A percentile compares a stretch with the other conserved stretches of the same genome.
Conservation (phyloP, 2,113 vertebrate genomes). For the Colinus virginianus region DNA sequence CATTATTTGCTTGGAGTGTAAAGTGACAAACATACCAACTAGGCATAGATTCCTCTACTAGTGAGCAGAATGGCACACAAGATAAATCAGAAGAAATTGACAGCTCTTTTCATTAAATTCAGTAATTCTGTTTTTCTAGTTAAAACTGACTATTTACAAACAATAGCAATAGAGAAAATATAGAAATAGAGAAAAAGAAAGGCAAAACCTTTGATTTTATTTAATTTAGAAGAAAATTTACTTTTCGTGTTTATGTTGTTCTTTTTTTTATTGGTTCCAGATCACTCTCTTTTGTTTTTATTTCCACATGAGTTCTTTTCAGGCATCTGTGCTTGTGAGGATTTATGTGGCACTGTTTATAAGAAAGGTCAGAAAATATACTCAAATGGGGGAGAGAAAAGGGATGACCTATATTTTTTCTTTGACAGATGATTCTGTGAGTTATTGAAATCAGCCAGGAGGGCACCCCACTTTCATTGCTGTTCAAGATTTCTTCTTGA, state of each 20-base stretch:
- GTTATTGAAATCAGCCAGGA: background rate
- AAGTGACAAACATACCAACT: background rate
- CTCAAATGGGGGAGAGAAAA: background rate
- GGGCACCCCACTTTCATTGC: accelerated
- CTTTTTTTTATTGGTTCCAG: background rate
- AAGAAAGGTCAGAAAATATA: background rate
- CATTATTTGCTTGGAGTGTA: background rate
- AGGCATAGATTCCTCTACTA: accelerated
- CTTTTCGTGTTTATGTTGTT: background rate
- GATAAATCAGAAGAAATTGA: background rate
- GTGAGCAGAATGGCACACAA: background rate
- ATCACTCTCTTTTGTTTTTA: background rate
- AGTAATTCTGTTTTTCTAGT: background rate
- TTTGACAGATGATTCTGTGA: background rate
- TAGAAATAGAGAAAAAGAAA: background rate
- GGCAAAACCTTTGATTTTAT: background rate
- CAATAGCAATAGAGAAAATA: too few species aligned
- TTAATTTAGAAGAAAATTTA: background rate
- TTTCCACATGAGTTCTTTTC: background rate
- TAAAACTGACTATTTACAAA: constrained; percentile 26
- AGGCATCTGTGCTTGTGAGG: background rate
- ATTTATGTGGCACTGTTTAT: background rate
- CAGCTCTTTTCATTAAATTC: background rate
- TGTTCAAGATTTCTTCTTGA: background rate
- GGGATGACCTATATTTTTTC: accelerated